Conservation (phyloP, 2,888 invertebrate species). For the Amorpha juglandis region DNA sequence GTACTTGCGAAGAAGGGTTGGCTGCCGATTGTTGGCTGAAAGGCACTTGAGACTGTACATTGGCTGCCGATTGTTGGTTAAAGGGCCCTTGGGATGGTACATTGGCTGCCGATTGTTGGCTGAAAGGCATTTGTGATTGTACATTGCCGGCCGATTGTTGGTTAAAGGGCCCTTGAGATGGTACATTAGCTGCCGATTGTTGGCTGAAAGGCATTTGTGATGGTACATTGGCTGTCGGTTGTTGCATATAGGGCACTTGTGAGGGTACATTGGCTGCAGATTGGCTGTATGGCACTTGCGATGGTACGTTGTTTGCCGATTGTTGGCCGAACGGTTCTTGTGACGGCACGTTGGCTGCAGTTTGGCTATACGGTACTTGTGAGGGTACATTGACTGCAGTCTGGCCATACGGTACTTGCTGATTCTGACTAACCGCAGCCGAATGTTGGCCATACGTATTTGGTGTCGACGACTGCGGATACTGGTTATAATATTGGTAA, state of each 20-base stretch:
- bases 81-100: constrained; percentile 34
- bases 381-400: not conserved
- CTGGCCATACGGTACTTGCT: constrained; percentile 46
- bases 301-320: constrained; percentile 53
- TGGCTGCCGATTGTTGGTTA: constrained; percentile 37
- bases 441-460: constrained; percentile 35
- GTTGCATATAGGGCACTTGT: constrained; percentile 44
- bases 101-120: constrained; percentile 15
- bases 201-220: constrained; percentile 51
- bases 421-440: constrained; percentile 56
- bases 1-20: not conserved
- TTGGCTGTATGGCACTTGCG: constrained; percentile 33
- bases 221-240: not conserved
- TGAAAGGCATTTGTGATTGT: constrained; percentile 50
- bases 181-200: not conserved
- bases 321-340: constrained; percentile 44
- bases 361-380: constrained; percentile 29
- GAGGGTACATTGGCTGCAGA: constrained; percentile 47
- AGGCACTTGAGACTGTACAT: constrained; percentile 39
- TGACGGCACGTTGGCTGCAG: constrained; percentile 57
- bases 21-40: constrained; percentile 31
- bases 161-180: constrained; percentile 33
- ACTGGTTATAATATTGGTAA: constrained; percentile 71
- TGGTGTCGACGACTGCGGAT: constrained; percentile 61
- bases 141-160: constrained; percentile 35